A percentile compares a stretch with the other conserved stretches of the same genome.
Evolutionary conservation across 2,113 vertebrate genomes (phyloP).

Genomic region (Melanotaenia duboulayi): DNA sequence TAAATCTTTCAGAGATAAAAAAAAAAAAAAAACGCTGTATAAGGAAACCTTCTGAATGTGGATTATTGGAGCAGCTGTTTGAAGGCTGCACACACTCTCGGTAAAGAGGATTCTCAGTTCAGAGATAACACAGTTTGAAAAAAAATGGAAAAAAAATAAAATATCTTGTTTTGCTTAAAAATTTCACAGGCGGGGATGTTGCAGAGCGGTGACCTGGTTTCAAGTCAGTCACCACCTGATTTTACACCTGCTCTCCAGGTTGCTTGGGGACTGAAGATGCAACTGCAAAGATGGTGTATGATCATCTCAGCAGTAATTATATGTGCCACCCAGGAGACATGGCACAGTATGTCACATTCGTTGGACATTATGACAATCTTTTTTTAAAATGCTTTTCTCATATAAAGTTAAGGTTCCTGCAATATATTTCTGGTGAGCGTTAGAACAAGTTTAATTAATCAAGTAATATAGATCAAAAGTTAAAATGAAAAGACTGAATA

Average conservation of each 20-base stretch:
- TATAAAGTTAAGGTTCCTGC: no score
- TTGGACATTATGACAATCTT: slow-evolving; percentile 14
- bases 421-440: no score
- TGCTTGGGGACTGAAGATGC: slow-evolving; percentile 35
- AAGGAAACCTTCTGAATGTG: slow-evolving; percentile 42
- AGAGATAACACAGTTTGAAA: slow-evolving; percentile 5
- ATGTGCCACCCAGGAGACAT: slow-evolving; percentile 42
- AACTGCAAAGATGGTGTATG: slow-evolving; percentile 19
- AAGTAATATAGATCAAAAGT: no score
- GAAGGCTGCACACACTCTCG: slow-evolving; percentile 40
- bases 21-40: slow-evolving; percentile 58
- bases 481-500: no score
- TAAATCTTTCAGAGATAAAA: slow-evolving; percentile 75
- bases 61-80: slow-evolving; percentile 56
- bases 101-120: slow-evolving; percentile 30
- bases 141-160: background rate
- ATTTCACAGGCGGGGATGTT: slow-evolving; percentile 6
- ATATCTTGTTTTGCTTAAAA: background rate
- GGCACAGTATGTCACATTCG: slow-evolving; percentile 12
- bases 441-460: no score
- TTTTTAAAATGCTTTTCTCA: background rate
- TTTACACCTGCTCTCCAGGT: slow-evolving; percentile 52
- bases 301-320: slow-evolving; percentile 40
- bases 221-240: slow-evolving; percentile 35
- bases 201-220: slow-evolving; percentile 38